Percentiles rank a stretch among this genome's conserved stretches.
Evolutionary conservation across 2,113 vertebrate genomes (phyloP).

Genomic region (Callochromis pleurospilus): DNA sequence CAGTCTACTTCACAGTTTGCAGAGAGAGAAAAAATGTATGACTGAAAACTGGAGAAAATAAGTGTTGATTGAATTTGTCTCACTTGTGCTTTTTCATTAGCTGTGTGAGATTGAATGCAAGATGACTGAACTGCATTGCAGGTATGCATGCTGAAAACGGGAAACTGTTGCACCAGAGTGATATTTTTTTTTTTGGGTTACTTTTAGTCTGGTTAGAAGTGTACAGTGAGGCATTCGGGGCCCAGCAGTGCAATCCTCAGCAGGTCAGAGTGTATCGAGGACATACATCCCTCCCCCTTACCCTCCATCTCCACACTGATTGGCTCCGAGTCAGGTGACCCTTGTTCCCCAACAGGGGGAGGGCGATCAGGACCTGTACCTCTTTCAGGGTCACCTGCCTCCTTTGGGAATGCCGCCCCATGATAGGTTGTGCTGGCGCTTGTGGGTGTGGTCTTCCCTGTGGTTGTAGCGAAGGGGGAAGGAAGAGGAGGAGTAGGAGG

Average conservation of each 20-base stretch:
- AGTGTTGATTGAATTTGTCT: neutral
- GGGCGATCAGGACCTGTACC: slow-evolving; percentile 75
- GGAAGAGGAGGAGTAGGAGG: slow-evolving; percentile 20
- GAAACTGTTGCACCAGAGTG: slow-evolving; percentile 28
- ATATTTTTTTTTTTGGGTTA: neutral
- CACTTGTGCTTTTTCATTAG: neutral
- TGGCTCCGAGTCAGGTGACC: slow-evolving; percentile 77
- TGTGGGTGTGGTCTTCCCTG: slow-evolving; percentile 80
- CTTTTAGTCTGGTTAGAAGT: slow-evolving; percentile 40
- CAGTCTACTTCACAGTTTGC: neutral
- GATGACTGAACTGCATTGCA: neutral
- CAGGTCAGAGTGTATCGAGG: slow-evolving; percentile 50
- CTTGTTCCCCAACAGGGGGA: slow-evolving; percentile 72
- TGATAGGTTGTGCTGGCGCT: slow-evolving; percentile 74
- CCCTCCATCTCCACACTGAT: slow-evolving; percentile 85
- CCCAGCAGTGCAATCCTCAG: slow-evolving; percentile 67
- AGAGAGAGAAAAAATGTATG: neutral
- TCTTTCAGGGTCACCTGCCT: slow-evolving; percentile 73
- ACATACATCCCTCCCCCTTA: slow-evolving; percentile 74
- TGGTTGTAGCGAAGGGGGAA: slow-evolving; percentile 65
- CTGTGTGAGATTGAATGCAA: neutral
- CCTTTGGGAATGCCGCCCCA: slow-evolving; percentile 70
- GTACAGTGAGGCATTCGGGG: slow-evolving; percentile 46
- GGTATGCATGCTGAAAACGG: neutral
- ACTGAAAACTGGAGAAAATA: neutral